Percentiles rank a stretch among this genome's conserved stretches.
Conservation (phyloP, 2,113 vertebrate genomes). For the Sitta europaea region DNA sequence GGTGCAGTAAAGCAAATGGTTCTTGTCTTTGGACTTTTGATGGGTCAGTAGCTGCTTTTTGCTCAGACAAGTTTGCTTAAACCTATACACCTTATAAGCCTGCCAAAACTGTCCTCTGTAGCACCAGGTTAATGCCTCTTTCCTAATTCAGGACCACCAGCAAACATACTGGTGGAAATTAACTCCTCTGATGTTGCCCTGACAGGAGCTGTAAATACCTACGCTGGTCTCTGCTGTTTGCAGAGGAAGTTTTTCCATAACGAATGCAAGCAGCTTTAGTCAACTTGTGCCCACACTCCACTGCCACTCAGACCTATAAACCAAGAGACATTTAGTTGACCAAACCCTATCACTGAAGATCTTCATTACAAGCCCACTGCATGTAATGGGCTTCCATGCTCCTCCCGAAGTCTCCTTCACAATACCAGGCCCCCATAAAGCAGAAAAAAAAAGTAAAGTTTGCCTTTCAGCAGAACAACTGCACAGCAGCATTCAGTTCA, state of each 20-base stretch:
- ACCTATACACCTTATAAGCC: neutral
- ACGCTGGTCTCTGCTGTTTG: neutral
- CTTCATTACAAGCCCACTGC: neutral
- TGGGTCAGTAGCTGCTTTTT: neutral
- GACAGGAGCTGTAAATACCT: neutral
- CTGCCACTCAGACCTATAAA: neutral
- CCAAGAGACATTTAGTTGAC: fast-evolving
- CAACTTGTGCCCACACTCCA: neutral
- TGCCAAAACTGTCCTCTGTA: neutral
- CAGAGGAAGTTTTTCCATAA: neutral
- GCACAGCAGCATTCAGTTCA: neutral
- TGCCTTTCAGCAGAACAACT: neutral
- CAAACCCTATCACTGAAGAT: neutral
- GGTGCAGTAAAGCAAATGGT: neutral
- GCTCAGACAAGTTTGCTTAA: neutral
- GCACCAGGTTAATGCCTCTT: neutral
- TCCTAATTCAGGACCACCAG: neutral
- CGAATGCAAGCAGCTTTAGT: neutral
- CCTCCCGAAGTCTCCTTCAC: neutral
- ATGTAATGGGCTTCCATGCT: neutral
- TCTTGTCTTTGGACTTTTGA: neutral
- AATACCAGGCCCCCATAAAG: neutral
- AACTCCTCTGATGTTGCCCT: neutral
- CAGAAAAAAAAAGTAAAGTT: neutral
- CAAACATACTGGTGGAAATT: neutral